Evolutionary conservation across 2,113 vertebrate genomes (phyloP).

Genomic region (Atherinomorus stipes): DNA sequence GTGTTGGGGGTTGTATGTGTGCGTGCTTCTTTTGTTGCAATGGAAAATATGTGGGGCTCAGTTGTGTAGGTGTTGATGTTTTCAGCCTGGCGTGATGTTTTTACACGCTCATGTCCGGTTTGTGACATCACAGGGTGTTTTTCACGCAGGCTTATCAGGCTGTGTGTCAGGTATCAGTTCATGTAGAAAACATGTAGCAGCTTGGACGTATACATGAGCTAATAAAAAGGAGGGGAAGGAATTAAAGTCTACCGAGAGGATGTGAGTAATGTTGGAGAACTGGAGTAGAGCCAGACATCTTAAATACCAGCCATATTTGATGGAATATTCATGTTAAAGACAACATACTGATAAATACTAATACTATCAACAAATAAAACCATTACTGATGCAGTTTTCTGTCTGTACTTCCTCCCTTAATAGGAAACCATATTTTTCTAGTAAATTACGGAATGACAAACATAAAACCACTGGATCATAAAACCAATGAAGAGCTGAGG

Average conservation of each 20-base stretch:
- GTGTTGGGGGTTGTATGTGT: conserved; percentile 12
- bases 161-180: conserved; percentile 46
- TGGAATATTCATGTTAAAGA: too few species aligned
- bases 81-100: conserved; percentile 30
- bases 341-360: too few species aligned
- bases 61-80: conserved; percentile 54
- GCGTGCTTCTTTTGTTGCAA: conserved; percentile 43
- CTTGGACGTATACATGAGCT: neutral
- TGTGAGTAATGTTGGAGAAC: neutral
- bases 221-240: neutral
- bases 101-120: conserved; percentile 39
- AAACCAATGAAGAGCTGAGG: neutral
- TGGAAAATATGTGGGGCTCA: conserved; percentile 40
- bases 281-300: neutral
- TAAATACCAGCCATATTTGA: neutral
- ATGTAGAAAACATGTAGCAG: conserved; percentile 9
- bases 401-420: neutral
- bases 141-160: conserved; percentile 33
- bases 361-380: neutral
- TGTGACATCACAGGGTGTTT: conserved; percentile 40
- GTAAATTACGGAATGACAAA: neutral
- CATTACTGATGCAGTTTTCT: neutral
- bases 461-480: neutral
- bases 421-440: neutral
- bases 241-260: neutral